Evolutionary conservation across 35 echinoderm and acorn worm species (phyloP).

Genomic region (Stichopus chloronotus): DNA sequence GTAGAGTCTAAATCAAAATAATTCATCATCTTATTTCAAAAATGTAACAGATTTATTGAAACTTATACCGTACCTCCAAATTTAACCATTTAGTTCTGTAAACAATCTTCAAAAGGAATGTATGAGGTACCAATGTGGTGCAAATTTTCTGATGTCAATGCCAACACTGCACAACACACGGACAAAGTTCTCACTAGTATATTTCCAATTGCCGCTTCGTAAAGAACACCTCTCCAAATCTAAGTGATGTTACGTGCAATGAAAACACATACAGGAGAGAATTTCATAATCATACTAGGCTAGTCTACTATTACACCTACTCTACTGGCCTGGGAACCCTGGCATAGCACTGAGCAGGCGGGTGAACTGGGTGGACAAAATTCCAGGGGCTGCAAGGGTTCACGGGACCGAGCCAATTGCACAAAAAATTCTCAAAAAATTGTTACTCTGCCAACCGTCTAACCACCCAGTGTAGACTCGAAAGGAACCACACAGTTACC

Average conservation of each 20-base stretch:
- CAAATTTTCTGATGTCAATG: constrained; percentile 5
- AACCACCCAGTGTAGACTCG: not conserved
- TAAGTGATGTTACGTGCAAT: not conserved
- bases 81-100: not conserved
- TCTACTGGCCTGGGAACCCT: constrained; percentile 1
- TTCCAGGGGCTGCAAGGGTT: not conserved
- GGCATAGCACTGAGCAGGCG: not conserved
- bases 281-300: not conserved
- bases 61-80: not conserved
- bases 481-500: not conserved
- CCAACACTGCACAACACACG: not conserved
- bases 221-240: not conserved
- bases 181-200: constrained; percentile 8
- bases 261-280: constrained; percentile 8
- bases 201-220: constrained; percentile 6
- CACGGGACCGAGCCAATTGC: constrained; percentile 3
- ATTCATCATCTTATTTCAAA: not conserved
- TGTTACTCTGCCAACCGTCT: not conserved
- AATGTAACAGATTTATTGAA: not conserved
- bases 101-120: not conserved
- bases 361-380: constrained; percentile 8
- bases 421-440: not conserved
- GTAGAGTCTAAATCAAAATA: constrained; percentile 9
- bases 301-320: not conserved
- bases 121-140: not conserved